Base-by-base conservation (phyloP, 2,113 vertebrate genomes). In the Brachypteracias leptosomus region DNA sequence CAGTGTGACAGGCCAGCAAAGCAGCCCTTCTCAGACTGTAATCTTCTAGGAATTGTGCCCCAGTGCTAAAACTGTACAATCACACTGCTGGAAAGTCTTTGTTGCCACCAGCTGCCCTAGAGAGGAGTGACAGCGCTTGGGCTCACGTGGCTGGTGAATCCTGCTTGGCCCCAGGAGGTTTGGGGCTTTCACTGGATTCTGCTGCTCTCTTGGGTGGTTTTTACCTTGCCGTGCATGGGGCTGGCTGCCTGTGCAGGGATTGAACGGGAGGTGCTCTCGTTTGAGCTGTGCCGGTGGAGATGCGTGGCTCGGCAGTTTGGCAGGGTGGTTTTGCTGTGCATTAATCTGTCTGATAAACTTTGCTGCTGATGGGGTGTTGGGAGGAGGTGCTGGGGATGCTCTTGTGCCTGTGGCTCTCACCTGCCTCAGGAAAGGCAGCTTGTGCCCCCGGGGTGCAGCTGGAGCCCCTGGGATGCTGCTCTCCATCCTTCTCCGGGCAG, bases 151-250 rank as follows among this genome's bases (percentile, higher is more conserved):
- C 40, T 59, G 61, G 35, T 17, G 78, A 70, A 73, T 75, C 40
- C 54, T 72, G 24, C 63, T 40, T 0, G 33, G 31, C 17, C 55
- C 4, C 0, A 0, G 9, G 7, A 22, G 22, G 0, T 70, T 15
- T 59, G 71, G n/a, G 58, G 44, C 7, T 91, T 89, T 84, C 5
- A 1, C 11, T 38, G 55, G 20, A 42, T 88, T 38, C 42, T 93
- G 52, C 57, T 5, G 3, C 15, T 38, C 15, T 77, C 82, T 29
- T 0, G 5, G 47, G 44, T 71, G 61, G 7, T 14, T 94, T 91
- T 90, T 58, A 35, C 78, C 33, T 85, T 75, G 57, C 49, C 4
- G 4, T 5, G 9, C n/a, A 12, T 49, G 35, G 71, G 26, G n/a
- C 24, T 84, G 49, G 33, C 46, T 59, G 28, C 36, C 70, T 1